These are phyloP conservation scores for Dermatemys mawii DNA, from an alignment of 2,113 vertebrate genomes.

Conservation along the genomic window DNA sequence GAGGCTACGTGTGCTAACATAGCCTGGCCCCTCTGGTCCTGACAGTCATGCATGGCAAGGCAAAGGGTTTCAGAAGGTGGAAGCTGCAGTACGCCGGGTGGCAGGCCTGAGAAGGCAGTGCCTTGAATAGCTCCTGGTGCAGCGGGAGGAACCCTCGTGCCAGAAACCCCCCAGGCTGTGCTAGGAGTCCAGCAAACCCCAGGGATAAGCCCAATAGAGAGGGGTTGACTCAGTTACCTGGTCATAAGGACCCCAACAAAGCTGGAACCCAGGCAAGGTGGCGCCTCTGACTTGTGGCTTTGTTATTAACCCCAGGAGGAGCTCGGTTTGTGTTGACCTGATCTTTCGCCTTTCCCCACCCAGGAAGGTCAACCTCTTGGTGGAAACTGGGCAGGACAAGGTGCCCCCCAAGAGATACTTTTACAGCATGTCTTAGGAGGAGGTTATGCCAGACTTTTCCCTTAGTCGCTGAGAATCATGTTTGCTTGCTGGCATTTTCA, in stretches of 20 bases:
- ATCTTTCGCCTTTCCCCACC: too few relatives aligned
- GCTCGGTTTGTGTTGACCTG: too few relatives aligned
- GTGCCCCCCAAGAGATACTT: not conserved
- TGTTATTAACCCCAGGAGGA: too few relatives aligned
- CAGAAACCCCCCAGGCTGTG: not conserved
- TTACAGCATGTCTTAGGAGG: not conserved
- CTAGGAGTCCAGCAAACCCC: not conserved
- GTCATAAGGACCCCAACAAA: not conserved
- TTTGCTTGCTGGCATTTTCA: not conserved
- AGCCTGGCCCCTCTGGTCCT: not conserved
- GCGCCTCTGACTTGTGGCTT: too few relatives aligned
- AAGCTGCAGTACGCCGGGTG: not conserved
- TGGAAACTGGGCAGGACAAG: too few relatives aligned
- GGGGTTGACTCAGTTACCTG: not conserved
- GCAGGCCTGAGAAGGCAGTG: too few relatives aligned
- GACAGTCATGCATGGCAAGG: not conserved
- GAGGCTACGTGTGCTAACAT: not conserved
- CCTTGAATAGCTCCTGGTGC: not conserved
- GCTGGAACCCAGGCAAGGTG: not conserved
- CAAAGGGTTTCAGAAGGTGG: too few relatives aligned
- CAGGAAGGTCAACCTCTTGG: too few relatives aligned
- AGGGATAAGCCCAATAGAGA: accelerated
- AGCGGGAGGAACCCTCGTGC: not conserved
- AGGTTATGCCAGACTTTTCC: not conserved
- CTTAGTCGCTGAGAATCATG: accelerated